Evolutionary conservation across 2,113 vertebrate genomes (phyloP), one percentile per base, ranked within the genome.

Genomic region (Amblyornis subalaris): DNA sequence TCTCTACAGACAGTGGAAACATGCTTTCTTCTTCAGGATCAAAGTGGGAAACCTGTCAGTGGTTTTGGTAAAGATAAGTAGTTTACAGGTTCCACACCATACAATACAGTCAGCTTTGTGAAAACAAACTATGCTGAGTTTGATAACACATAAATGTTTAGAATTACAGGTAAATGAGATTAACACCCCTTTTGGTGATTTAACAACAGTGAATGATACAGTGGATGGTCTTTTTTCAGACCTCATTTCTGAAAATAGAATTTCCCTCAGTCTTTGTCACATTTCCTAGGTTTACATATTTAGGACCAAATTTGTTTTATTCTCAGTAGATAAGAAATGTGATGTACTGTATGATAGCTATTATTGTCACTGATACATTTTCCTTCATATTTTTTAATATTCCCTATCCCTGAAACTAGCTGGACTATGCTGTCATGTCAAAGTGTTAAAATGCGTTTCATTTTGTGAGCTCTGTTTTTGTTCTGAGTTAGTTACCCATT

Each of bases 401-500:
- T 88, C 19, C 35, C 60, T 89, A 14, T 67, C 55, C 11, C 65
- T 62, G 40, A 45, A 89, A 44, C 12, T 60, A 86, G 25, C 19
- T 75, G 51, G 33, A 38, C 61, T 88, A 6, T n/a, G 20, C 33
- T 86, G n/a, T 61, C 16, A 50, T 57, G 28, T 73, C 48, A 31
- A 22, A 45, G 31, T 81, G 33, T 91, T 88, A 50, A 85, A 79
- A 88, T 51, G 54, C 6, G 14, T 65, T 92, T 88, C 45, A 40
- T 67, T 89, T 92, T 92, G 65, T 73, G 45, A 38, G 29, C 72
- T 93, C 64, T 82, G 18, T 69, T 47, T 93, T 69, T 50, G 21
- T 91, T 97, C 89, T 85, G 60, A 61, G 31, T 92, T 88, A 79
- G 45, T 88, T 93, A 47, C 28, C 66, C 71, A 18, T 65, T n/a